Percentiles rank a stretch among this genome's conserved stretches.
phyloP scores from a whole-genome alignment of 2,113 vertebrate genomes.

The Arenaria interpres region DNA sequence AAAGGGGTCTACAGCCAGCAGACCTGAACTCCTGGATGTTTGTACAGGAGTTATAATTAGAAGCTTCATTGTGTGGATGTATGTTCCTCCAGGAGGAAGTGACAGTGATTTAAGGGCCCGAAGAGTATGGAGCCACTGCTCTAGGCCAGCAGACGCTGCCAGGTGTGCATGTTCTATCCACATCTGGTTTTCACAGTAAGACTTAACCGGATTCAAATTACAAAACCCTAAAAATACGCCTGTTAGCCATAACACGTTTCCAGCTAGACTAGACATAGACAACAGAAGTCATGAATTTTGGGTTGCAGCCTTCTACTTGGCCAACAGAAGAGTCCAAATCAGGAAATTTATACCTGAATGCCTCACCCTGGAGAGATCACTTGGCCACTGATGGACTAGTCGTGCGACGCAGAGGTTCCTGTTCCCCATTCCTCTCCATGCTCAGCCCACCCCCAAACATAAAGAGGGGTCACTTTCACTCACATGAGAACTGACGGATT shows the following conservation, averaged over 20 bases:
- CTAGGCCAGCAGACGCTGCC: neutral
- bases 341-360: neutral
- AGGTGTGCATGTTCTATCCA: constrained; percentile 13
- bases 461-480: neutral
- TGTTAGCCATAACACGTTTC: neutral
- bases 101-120: neutral
- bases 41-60: neutral
- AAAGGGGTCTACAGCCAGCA: neutral
- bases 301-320: neutral
- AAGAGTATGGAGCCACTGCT: neutral
- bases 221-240: neutral
- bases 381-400: neutral
- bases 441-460: neutral
- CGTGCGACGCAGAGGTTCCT: neutral
- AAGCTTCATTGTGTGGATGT: neutral
- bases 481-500: neutral
- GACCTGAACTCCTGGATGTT: too few relatives aligned
- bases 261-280: neutral
- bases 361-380: neutral
- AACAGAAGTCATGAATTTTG: neutral
- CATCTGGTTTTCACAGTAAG: constrained; percentile 35
- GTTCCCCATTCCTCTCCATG: neutral
- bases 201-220: neutral
- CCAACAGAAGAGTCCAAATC: neutral
- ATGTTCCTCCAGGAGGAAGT: neutral